A percentile compares a stretch with the other conserved stretches of the same genome.
Conservation (phyloP, 2,113 vertebrate genomes). For the Lepisosteus osseus region DNA sequence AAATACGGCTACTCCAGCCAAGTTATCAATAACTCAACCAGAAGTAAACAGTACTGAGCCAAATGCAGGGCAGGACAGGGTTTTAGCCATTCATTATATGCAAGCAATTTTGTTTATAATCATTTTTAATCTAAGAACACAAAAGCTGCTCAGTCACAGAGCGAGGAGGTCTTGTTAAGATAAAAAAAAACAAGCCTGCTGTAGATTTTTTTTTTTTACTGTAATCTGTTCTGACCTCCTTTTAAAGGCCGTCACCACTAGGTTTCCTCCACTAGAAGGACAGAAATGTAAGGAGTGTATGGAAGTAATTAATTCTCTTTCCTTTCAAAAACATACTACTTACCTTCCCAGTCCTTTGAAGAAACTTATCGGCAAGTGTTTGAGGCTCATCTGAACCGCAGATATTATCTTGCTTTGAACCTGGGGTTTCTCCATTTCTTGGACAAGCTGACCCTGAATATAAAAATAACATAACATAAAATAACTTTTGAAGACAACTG, state of each 20-base stretch:
- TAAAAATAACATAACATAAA: slow-evolving; percentile 21
- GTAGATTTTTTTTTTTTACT: slow-evolving; percentile 35
- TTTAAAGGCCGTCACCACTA: slow-evolving; percentile 14
- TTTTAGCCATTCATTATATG: slow-evolving; percentile 46
- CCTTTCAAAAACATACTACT: slow-evolving; percentile 40
- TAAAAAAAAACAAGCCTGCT: slow-evolving; percentile 41
- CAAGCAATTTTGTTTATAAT: slow-evolving; percentile 44
- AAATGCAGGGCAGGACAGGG: slow-evolving; percentile 22
- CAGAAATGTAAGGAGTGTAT: slow-evolving; percentile 28
- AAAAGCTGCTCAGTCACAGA: slow-evolving; percentile 34
- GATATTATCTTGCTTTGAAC: slow-evolving; percentile 41
- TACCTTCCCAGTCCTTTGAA: slow-evolving; percentile 76
- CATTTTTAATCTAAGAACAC: slow-evolving; percentile 46
- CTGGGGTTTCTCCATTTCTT: slow-evolving; percentile 10
- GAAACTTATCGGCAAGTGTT: slow-evolving; percentile 55
- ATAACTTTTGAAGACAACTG: not conserved
- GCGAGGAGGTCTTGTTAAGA: slow-evolving; percentile 48
- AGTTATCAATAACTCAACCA: slow-evolving; percentile 37
- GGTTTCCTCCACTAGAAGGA: slow-evolving; percentile 16
- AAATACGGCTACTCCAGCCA: slow-evolving; percentile 34
- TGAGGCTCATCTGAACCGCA: slow-evolving; percentile 41
- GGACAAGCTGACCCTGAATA: slow-evolving; percentile 10
- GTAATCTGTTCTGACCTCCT: slow-evolving; percentile 52
- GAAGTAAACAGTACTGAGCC: slow-evolving; percentile 31
- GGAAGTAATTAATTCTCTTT: slow-evolving; percentile 56